Conservation (phyloP, 2,888 invertebrate genomes). For the Cordilura impudica region DNA sequence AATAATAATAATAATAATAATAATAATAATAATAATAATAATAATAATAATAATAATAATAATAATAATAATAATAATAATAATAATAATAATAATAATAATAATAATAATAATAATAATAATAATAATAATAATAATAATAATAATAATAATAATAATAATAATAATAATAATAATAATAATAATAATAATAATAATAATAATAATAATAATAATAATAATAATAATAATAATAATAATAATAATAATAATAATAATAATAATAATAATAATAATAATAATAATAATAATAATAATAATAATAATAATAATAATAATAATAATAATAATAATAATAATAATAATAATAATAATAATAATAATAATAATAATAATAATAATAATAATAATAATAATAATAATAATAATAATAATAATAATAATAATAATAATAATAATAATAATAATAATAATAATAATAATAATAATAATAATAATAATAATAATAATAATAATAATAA, state of each 20-base stretch:
- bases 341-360: background rate
- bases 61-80: background rate
- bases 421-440: background rate
- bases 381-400: background rate
- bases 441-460: background rate
- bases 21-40: too few species aligned
- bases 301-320: background rate
- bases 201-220: background rate
- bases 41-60: too few species aligned
- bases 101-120: slow-evolving; percentile 1
- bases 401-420: slow-evolving; percentile 1
- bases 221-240: background rate
- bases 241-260: background rate
- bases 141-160: background rate
- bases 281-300: slow-evolving; percentile 1
- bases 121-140: background rate
- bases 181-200: background rate
- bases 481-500: background rate
- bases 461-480: background rate
- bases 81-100: background rate
- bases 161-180: background rate
- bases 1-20: too few species aligned
- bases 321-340: background rate
- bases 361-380: background rate
- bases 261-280: background rate